These are phyloP conservation scores for Coptodon bakossiorum DNA, from an alignment of 2,113 vertebrate genomes.

Conservation along the genomic window DNA sequence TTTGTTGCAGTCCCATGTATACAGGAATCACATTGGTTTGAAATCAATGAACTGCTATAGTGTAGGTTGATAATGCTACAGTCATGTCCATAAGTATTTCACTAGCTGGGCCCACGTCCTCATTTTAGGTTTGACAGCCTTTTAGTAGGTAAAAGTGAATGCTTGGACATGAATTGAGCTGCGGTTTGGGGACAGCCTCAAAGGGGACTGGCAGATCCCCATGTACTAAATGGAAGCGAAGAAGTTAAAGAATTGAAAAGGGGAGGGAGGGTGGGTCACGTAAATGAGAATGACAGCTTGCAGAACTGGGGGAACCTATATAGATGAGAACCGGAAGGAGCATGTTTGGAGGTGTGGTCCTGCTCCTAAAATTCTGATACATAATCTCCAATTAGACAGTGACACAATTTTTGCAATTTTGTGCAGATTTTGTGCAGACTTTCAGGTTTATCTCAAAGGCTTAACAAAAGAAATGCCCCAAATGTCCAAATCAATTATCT, in stretches of 20 bases:
- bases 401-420: not conserved
- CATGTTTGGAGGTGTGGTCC: too few relatives aligned
- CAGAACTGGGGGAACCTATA: too few relatives aligned
- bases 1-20: not conserved
- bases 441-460: not conserved
- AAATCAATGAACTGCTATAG: not conserved
- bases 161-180: not conserved
- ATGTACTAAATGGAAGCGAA: not conserved
- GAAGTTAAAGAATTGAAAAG: too few relatives aligned
- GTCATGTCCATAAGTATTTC: not conserved
- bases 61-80: not conserved
- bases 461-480: not conserved
- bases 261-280: too few relatives aligned
- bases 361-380: too few relatives aligned
- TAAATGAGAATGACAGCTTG: too few relatives aligned
- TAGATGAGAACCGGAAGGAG: fast-evolving
- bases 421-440: not conserved
- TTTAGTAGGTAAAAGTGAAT: not conserved
- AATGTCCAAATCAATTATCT: not conserved
- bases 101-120: not conserved
- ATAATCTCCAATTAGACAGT: not conserved
- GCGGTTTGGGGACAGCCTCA: not conserved
- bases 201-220: not conserved
- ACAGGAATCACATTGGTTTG: not conserved
- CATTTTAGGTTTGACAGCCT: not conserved